Evolutionary conservation across 2,888 invertebrate genomes (phyloP), one percentile per base, ranked within the genome.

Genomic region (Drosophila kuntzei): DNA sequence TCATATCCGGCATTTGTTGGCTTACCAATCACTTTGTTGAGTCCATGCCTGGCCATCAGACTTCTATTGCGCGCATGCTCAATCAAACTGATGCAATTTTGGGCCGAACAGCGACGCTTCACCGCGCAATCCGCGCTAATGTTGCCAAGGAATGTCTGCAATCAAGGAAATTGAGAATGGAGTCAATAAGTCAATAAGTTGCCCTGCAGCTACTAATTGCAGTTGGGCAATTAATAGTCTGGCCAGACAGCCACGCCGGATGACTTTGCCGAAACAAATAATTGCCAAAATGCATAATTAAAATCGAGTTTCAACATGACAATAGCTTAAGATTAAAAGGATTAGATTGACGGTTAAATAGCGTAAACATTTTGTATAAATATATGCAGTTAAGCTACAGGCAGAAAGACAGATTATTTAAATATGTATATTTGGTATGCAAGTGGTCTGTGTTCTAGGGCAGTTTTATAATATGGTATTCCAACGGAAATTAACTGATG

Each of bases 71-170:
- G 94, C 71, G 95, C 95, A 92, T 97, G 94, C 67, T 95, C 94
- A 92, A 97, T 97, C 59, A 98, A 94, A 65, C 95, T 94, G 37
- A 97, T 94, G 62, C 98, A 95, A 91, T 97, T 96, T 54, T 94
- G 95, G 0, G 97, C 95, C 29, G 97, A 95, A 22, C 97, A 96
- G 73, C 99, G 94, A 65, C 98, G 94, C 67, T 97, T 95, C 2
- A 95, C 95, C 4, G 97, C 95, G 73, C 96, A 95, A 12, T 92
- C 92, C 1, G 90, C 87, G 62, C 86, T 90, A 58, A 92, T 91
- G 77, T 92, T 91, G 75, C 91, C 95, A 46, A 92, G 84, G 69
- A 92, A 92, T 68, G 86, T 89, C 92, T 92, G 71, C 39, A 63
- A 83, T 78, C 59, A 65, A 43, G 43, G 43, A 61, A 71, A 58